Conservation (phyloP, 2,113 vertebrate genomes). For the Seriola aureovittata region DNA sequence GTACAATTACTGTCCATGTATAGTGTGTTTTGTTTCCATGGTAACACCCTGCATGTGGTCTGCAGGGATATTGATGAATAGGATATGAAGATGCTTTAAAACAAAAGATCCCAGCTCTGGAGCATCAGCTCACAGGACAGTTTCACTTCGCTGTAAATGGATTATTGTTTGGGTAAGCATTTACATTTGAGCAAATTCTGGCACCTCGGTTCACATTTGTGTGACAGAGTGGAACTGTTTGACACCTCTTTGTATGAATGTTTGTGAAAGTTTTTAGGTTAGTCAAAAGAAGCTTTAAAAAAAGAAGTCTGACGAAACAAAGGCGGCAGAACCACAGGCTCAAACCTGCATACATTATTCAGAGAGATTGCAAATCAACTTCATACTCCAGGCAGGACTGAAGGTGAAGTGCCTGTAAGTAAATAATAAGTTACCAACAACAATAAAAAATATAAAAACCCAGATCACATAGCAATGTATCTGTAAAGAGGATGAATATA, state of each 20-base stretch:
- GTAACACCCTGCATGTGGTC: constrained; percentile 41
- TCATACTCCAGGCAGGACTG: background rate
- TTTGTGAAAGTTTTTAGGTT: constrained; percentile 8
- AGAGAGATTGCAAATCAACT: constrained; percentile 26
- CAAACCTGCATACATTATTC: constrained; percentile 20
- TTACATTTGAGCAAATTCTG: constrained; percentile 25
- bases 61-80: constrained; percentile 21
- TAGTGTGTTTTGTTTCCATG: constrained; percentile 57
- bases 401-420: constrained; percentile 11
- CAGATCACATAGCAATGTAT: background rate
- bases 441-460: constrained; percentile 1
- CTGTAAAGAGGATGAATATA: constrained; percentile 31
- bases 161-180: constrained; percentile 5
- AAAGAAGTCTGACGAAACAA: background rate
- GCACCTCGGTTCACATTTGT: background rate
- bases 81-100: constrained; percentile 17
- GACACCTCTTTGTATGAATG: background rate
- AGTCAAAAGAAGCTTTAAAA: background rate
- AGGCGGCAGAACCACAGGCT: constrained; percentile 5
- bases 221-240: constrained; percentile 27
- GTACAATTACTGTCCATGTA: background rate
- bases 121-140: background rate
- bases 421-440: constrained; percentile 28
- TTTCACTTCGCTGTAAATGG: background rate
- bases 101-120: constrained; percentile 2